Conservation (phyloP, 2,797 vertebrate species). For the Anguilla anguilla region DNA sequence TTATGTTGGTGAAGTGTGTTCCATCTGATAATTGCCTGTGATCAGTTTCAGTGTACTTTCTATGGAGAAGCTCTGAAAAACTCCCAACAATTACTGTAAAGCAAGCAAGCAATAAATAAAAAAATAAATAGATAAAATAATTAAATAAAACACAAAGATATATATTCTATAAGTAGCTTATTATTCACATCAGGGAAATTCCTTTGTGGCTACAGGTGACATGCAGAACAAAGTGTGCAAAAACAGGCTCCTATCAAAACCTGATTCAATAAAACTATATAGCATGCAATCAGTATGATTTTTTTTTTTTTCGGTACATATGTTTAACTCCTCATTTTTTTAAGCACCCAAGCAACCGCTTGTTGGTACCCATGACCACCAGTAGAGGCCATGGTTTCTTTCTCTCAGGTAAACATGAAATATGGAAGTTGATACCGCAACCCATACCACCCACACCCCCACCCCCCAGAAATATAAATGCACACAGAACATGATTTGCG, state of each 20-base stretch:
- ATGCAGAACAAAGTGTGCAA: not conserved
- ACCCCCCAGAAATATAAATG: no score
- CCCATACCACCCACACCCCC: no score
- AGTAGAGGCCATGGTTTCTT: not conserved
- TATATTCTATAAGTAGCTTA: no score
- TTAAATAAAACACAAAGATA: no score
- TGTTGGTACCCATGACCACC: not conserved
- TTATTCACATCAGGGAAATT: no score
- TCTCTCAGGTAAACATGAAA: not conserved
- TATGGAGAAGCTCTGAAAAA: constrained; percentile 44
- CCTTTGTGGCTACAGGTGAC: not conserved
- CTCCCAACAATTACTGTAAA: constrained; percentile 37
- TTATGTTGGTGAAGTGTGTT: constrained; percentile 43
- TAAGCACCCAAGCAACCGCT: not conserved
- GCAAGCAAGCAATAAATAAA: not conserved
- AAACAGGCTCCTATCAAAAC: not conserved
- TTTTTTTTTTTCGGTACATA: not conserved
- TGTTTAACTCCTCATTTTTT: not conserved
- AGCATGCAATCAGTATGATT: not conserved
- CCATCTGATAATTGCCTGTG: constrained; percentile 54
- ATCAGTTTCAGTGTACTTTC: constrained; percentile 47
- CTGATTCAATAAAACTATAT: not conserved
- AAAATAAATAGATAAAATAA: no score
- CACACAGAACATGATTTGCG: no score
- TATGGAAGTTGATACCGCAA: no score